Evolutionary conservation across 2,888 invertebrate genomes (phyloP).

Genomic region (Troglohyphantes excavatus): DNA sequence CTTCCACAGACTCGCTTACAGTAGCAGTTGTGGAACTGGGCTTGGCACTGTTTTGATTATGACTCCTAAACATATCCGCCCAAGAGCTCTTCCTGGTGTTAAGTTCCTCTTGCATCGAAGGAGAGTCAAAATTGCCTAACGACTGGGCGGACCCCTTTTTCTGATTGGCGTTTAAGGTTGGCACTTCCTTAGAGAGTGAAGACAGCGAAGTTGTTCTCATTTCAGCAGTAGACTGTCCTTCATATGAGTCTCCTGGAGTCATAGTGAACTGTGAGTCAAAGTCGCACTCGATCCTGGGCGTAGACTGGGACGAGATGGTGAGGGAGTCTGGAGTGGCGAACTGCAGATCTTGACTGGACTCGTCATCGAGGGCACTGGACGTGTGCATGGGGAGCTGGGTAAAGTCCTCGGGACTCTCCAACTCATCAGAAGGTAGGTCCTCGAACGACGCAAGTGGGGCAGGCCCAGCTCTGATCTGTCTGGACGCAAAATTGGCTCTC

Average conservation of each 20-base stretch:
- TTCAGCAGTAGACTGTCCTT: slow-evolving; percentile 48
- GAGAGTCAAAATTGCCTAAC: slow-evolving; percentile 42
- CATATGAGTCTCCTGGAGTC: slow-evolving; percentile 71
- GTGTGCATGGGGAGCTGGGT: slow-evolving; percentile 76
- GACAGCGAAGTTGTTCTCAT: slow-evolving; percentile 67
- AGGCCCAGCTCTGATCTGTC: slow-evolving; percentile 90
- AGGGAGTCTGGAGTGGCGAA: slow-evolving; percentile 75
- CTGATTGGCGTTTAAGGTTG: slow-evolving; percentile 22
- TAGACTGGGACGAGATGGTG: slow-evolving; percentile 74
- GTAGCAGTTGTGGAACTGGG: slow-evolving; percentile 7
- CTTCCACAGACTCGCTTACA: slow-evolving; percentile 22
- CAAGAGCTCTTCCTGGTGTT: slow-evolving; percentile 79
- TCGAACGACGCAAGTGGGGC: slow-evolving; percentile 97
- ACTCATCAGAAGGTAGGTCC: slow-evolving; percentile 89
- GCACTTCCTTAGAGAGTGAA: slow-evolving; percentile 36
- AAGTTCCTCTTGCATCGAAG: slow-evolving; percentile 24
- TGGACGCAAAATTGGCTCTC: slow-evolving; percentile 80
- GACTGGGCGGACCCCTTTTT: slow-evolving; percentile 75
- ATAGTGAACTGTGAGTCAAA: slow-evolving; percentile 77
- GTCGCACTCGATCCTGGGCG: slow-evolving; percentile 76
- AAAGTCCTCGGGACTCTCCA: slow-evolving; percentile 84
- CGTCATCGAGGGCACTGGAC: slow-evolving; percentile 45
- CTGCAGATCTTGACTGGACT: slow-evolving; percentile 63
- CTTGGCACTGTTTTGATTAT: slow-evolving; percentile 70
- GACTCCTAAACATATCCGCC: slow-evolving; percentile 79